Evolutionary conservation across 2,888 invertebrate genomes (phyloP), one percentile per base, ranked within the genome.

Genomic region (Chymomyza fuscimana): DNA sequence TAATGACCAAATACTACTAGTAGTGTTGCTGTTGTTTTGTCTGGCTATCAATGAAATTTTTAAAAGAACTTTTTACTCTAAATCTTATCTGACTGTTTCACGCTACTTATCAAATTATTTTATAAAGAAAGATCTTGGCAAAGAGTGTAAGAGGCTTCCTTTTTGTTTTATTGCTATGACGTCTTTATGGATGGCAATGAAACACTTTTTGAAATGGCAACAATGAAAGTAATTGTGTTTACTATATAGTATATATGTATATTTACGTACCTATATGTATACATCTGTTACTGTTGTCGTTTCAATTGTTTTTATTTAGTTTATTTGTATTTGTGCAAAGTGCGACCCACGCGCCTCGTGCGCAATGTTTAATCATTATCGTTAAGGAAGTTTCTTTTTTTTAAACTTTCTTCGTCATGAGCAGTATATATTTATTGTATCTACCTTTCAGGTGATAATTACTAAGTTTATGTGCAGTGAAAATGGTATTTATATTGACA

Each of bases 371-470:
- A 67, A 65, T 70, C 62, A 81, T 65, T 73, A 74, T 52, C 60
- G 56, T 63, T 29, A 25, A 50, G 62, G 64, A 32, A 46, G 25
- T 73, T 74, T 68, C 72, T 73, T 64, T 56, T 69, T 46, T 69
- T 12, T 15, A 73, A 70, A 75, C 85, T 81, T 82, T 85, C 82
- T 65, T 74, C 56, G 63, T 58, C 72, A 71, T 68, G 60, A 59
- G 72, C 65, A 76, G 62, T 72, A 70, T 68, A 76, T 77, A 79
- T 74, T 67, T 62, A 50, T 65, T 61, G 7, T 54, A 74, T 63
- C 79, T 86, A 76, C 74, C 76, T 65, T 63, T 81, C 60, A 76
- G 62, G 65, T 68, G 79, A 58, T 72, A 77, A 79, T 70, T 63
- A 50, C 56, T 67, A 60, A 52, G 25, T 32, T 59, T 12, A 46